Evolutionary conservation across 92 coral and sea anemone species (phyloP), one percentile per base, ranked within the genome.

Genomic region (Zoanthus sociatus): DNA sequence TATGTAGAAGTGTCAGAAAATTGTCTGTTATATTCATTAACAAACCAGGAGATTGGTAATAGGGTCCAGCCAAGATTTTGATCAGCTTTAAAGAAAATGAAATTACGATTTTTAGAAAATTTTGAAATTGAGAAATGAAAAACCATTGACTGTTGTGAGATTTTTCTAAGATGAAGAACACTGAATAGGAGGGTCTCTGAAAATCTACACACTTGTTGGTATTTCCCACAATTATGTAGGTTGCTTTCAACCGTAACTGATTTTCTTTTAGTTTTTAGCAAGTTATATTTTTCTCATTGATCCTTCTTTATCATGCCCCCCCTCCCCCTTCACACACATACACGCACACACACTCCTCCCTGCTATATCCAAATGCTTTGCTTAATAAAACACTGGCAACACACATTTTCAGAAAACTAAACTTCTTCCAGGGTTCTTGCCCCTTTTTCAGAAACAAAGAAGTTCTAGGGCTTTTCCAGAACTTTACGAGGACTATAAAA

Each of bases 221-320:
- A 21, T 50, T 73, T 73, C 78, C 7, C 78, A 73, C 50, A 73
- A 73, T 73, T 73, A 73, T 21, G 45, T 73, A 73, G 47, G 10
- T 73, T 73, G 45, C 78, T 84, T 71, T 71, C 32, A 46, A 83
- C 87, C 78, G 87, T 46, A 83, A 44, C 32, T 83, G 78, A 70
- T 83, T 64, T 56, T 82, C 26, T 83, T 83, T 70, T 83, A 83
- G 87, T 69, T 83, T 51, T 83, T 32, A 47, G 79, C 87, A 83
- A 83, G 87, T 83, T 83, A 83, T 83, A 70, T 37, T 50, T 50
- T 50, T 50, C 54, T 50, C 54, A 50, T 50, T 50, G 54, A 50
- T 50, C 54, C 54, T 50, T 50, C 54, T 50, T 50, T 50, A 50
- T 50, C 54, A 50, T 50, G 7, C 54, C 42, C 42, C 53, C 53